Conservation (phyloP, 2,888 invertebrate genomes). For the Anarsia innoxiella region DNA sequence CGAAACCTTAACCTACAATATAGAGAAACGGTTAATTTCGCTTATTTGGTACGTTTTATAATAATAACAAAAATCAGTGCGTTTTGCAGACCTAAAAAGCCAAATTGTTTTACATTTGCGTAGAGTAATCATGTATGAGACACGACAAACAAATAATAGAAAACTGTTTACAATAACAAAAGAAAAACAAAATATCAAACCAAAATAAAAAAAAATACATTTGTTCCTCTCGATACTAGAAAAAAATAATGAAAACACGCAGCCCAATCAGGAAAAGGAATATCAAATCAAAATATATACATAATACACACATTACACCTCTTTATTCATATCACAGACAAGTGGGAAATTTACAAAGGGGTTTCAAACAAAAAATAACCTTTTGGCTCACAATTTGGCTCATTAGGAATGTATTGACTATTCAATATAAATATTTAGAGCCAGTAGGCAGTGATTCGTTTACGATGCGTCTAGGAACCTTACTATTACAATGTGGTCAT, state of each 20-base stretch:
- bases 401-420: conserved; percentile 34
- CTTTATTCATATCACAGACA: conserved; percentile 46
- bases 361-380: conserved; percentile 28
- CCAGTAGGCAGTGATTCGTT: not conserved
- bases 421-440: conserved; percentile 6
- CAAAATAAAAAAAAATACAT: too few relatives aligned
- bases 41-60: conserved; percentile 48
- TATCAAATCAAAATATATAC: not conserved
- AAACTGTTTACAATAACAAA: too few relatives aligned
- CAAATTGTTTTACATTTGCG: conserved; percentile 36
- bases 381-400: conserved; percentile 44
- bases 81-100: conserved; percentile 38
- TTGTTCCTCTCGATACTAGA: too few relatives aligned
- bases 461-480: not conserved
- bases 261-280: too few relatives aligned
- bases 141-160: too few relatives aligned
- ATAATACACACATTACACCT: not conserved
- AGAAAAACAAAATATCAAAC: too few relatives aligned
- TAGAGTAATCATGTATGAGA: too few relatives aligned
- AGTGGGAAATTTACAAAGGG: conserved; percentile 25
- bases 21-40: conserved; percentile 30
- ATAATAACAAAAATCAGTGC: conserved; percentile 33
- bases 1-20: conserved; percentile 31
- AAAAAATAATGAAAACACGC: too few relatives aligned
- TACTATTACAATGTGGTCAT: not conserved